These are phyloP conservation scores for Torymus texanus DNA, from an alignment of 2,888 invertebrate genomes.

Conservation along the genomic window DNA sequence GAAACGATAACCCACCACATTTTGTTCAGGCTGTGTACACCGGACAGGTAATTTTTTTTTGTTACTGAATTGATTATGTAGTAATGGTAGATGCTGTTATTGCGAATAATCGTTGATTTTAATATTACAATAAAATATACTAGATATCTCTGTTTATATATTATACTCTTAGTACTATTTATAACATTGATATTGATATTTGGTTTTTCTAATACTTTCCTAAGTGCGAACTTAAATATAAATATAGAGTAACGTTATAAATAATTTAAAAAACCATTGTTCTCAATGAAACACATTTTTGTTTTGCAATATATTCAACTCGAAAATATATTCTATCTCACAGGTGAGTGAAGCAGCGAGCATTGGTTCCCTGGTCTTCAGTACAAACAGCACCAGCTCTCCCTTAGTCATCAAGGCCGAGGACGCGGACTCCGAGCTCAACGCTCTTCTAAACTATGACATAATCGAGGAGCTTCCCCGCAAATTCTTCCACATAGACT, in stretches of 20 bases:
- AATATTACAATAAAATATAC: too few species aligned
- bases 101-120: too few species aligned
- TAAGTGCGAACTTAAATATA: too few species aligned
- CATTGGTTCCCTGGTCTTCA: slow-evolving; percentile 84
- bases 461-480: slow-evolving; percentile 88
- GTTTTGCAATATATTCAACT: neutral
- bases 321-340: neutral
- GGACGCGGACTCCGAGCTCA: slow-evolving; percentile 91
- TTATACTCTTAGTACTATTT: too few species aligned
- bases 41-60: slow-evolving; percentile 60
- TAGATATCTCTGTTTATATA: too few species aligned
- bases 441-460: slow-evolving; percentile 89
- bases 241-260: too few species aligned
- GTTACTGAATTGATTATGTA: neutral
- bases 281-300: slow-evolving; percentile 9
- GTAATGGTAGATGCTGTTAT: neutral
- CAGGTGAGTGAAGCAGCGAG: slow-evolving; percentile 84
- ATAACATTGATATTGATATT: too few species aligned
- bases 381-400: slow-evolving; percentile 77
- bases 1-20: slow-evolving; percentile 89
- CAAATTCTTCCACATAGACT: slow-evolving; percentile 89
- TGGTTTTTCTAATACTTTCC: too few species aligned
- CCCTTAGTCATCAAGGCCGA: slow-evolving; percentile 90
- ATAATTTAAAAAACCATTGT: too few species aligned
- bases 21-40: slow-evolving; percentile 78